A percentile compares a stretch with the other conserved stretches of the same genome.
Evolutionary conservation across 1,140 invertebrate species (phyloP).

Genomic region (Drosophila lacertosa): DNA sequence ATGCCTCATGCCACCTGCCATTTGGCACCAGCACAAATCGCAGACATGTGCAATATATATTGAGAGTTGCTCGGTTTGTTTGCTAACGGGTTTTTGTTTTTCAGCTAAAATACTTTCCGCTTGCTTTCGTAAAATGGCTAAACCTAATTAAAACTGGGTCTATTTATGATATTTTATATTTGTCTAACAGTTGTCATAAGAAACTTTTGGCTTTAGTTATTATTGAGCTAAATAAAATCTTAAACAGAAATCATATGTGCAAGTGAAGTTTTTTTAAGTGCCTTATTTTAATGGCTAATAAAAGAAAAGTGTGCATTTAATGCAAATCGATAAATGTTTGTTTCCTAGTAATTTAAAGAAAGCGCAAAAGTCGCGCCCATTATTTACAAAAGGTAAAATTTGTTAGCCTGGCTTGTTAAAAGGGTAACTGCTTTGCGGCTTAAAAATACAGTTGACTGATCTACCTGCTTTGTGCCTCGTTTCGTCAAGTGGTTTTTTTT

Average conservation of each 20-base stretch:
- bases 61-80: slow-evolving; percentile 17
- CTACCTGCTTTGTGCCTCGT: slow-evolving; percentile 2
- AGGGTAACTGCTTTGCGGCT: not conserved
- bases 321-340: too few species aligned
- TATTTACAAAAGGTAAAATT: too few species aligned
- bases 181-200: slow-evolving; percentile 1
- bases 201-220: not conserved
- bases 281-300: too few species aligned
- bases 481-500: not conserved
- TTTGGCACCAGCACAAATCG: slow-evolving; percentile 1
- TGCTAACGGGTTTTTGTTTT: slow-evolving; percentile 11
- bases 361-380: too few species aligned
- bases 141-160: slow-evolving; percentile 30
- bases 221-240: too few species aligned
- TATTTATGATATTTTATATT: slow-evolving; percentile 6
- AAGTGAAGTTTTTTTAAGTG: too few species aligned
- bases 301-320: too few species aligned
- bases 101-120: slow-evolving; percentile 22
- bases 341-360: too few species aligned
- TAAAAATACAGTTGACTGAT: not conserved
- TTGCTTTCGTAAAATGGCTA: slow-evolving; percentile 3
- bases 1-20: slow-evolving; percentile 12
- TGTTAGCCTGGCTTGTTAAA: too few species aligned
- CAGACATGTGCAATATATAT: slow-evolving; percentile 23
- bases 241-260: too few species aligned